Base-by-base conservation (phyloP, 2,888 invertebrate genomes). In the Congeria kusceri region DNA sequence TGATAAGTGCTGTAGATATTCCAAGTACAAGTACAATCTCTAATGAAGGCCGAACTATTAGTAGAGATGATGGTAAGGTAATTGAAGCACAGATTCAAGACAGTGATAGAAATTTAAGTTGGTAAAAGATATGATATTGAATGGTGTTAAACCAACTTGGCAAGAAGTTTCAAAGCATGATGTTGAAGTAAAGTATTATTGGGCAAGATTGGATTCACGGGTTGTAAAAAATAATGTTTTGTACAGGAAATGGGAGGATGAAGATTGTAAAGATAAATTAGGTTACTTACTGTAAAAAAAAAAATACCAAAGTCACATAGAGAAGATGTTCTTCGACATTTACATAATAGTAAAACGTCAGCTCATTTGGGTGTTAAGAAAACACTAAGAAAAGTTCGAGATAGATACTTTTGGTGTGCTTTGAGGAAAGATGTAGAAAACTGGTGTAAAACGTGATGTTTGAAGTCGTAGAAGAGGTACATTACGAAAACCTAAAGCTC, bases 331-430 rank as follows among this genome's bases (percentile, higher is more conserved):
- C 32, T 56, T n/a, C 18, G 53, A 25, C 66, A 66, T 15, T 25
- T 66, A 18, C 67, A 68, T 68, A 57, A 56, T 28, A 39, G 15
- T 11, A 66, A 66, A 44, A 32, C 15, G 11, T 3, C 23, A 27
- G 46, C 39, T 32, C 62, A 62, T 29, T 70, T 70, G 49, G 70
- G 70, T 15, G 32, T 70, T 3, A 70, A 70, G 62, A 70, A 70
- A 53, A 64, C 32, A 4, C 32, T 32, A 32, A 32, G 32, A 11
- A 32, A 32, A 11, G 32, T 32, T 32, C 32, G 32, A 32, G 32
- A 32, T 32, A 4, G 32, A 7, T 32, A 32, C 11, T 32, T 32
- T 11, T 32, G 32, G 32, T 32, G 11, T 32, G 5, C 32, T 32
- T 32, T 32, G 32, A 32, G 32, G 11, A 32, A 71, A 32, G 70